Conservation (phyloP, 2,113 vertebrate genomes). For the Lutjanus erythropterus region DNA sequence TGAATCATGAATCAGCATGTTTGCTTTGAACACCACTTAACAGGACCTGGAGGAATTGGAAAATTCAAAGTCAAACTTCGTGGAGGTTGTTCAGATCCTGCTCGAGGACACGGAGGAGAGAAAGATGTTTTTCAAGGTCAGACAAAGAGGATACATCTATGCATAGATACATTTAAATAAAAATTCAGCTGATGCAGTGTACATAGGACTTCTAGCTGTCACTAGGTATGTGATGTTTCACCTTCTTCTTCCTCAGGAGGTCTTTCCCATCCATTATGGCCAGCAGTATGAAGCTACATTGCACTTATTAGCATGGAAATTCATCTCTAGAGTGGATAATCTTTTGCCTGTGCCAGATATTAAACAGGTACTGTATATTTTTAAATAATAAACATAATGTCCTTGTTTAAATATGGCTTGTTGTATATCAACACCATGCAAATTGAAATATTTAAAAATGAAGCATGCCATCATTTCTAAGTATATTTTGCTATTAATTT, state of each 20-base stretch:
- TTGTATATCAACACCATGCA: too few relatives aligned
- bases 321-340: conserved; percentile 55
- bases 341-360: conserved; percentile 58
- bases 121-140: conserved; percentile 48
- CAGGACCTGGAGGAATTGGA: conserved; percentile 51
- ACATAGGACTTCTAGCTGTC: too few relatives aligned
- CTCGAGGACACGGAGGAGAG: conserved; percentile 32
- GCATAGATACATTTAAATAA: too few relatives aligned
- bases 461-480: too few relatives aligned
- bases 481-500: too few relatives aligned
- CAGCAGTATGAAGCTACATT: conserved; percentile 36
- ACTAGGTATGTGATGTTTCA: not conserved
- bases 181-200: too few relatives aligned
- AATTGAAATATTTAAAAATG: too few relatives aligned
- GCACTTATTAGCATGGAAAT: conserved; percentile 49
- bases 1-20: not conserved
- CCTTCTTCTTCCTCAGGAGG: conserved; percentile 21
- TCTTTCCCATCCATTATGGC: conserved; percentile 48
- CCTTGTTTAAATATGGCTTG: too few relatives aligned
- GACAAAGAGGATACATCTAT: too few relatives aligned
- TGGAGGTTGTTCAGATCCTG: conserved; percentile 34
- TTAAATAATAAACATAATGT: too few relatives aligned
- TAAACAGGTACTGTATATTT: conserved; percentile 34
- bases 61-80: conserved; percentile 51
- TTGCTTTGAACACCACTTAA: not conserved